Base-by-base conservation (phyloP, 1,140 invertebrate species). In the Batillaria attramentaria region DNA sequence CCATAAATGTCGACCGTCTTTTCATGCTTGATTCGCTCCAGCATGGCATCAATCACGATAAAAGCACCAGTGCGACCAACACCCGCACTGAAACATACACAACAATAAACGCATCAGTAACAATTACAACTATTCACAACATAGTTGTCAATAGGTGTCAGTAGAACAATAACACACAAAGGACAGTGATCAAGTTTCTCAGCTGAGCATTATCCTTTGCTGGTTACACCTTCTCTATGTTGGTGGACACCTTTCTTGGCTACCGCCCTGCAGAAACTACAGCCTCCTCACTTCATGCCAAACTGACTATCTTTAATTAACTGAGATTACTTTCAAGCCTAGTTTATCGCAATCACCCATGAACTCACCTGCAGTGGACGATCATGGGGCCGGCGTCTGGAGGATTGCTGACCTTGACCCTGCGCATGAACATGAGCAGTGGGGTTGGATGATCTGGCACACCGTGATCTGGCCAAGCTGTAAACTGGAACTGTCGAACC, bases 381-480 rank as follows among this genome's bases (percentile, higher is more conserved):
- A 99, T 94, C 81, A 99, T 94, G 0, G 99, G 98, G 1, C 98
- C 98, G 41, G 93, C 92, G 82, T 99, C 97, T 0, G 94, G 92
- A 6, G 97, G 96, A 86, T 99, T 99, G 66, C 85, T 84, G 28
- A 88, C 94, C 82, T 96, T 95, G 3, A 99, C 97, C 70, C 98
- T 93, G 57, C 97, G 94, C 83, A 99, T 93, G 92, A 99, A 99
- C 92, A 98, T 98, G 43, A 99, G 92, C 92, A 99, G 98, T 0
- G 98, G 98, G 0, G 98, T 98, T 0, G 99, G 97, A 92, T 99
- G 97, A 88, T 99, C 98, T 1, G 98, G 98, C 0, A 99, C 97
- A 0, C 98, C 98, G 88, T 99, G 98, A 91, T 99, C 98, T 0
- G 99, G 99, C 99, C 99, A 99, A 3, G 98, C 98, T 0, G 98